Percentiles rank a stretch among this genome's conserved stretches.
Evolutionary conservation across 2,113 vertebrate species (phyloP).

Genomic region (Semicossyphus pulcher): DNA sequence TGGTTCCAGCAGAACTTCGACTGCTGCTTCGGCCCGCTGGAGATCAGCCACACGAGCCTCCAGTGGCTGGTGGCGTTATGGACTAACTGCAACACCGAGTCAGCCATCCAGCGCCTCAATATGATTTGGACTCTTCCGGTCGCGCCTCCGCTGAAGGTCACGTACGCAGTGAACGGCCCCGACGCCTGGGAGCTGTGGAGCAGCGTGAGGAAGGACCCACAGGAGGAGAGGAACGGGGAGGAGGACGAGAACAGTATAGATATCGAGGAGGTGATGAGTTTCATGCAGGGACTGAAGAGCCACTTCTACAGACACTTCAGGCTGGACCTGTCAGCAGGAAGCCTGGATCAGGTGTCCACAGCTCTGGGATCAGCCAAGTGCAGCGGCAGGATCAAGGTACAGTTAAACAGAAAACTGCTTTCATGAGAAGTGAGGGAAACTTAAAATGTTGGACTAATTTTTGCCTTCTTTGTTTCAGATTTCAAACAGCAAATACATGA

Average conservation of each 20-base stretch:
- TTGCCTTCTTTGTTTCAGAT: conserved; percentile 81
- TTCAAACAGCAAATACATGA: conserved; percentile 85
- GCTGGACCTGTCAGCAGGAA: conserved; percentile 87
- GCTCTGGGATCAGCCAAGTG: conserved; percentile 88
- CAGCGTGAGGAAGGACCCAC: conserved; percentile 78
- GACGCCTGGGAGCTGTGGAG: conserved; percentile 92
- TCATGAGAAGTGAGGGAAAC: not conserved
- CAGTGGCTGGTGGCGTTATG: conserved; percentile 92
- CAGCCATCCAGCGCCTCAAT: conserved; percentile 76
- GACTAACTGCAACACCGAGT: conserved; percentile 85
- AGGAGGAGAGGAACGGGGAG: conserved; percentile 35
- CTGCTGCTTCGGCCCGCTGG: conserved; percentile 88
- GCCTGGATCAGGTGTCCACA: conserved; percentile 88
- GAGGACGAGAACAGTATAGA: conserved; percentile 80
- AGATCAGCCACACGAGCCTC: conserved; percentile 87
- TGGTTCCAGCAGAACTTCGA: conserved; percentile 95
- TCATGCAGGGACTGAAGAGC: conserved; percentile 87
- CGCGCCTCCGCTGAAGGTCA: conserved; percentile 85
- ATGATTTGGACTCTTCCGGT: conserved; percentile 88
- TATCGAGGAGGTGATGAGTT: conserved; percentile 87
- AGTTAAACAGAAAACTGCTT: not conserved
- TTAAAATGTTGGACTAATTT: too few species aligned
- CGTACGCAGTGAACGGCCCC: conserved; percentile 85
- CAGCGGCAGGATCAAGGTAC: conserved; percentile 92
- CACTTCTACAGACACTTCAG: conserved; percentile 91